Evolutionary conservation across 92 coral and sea anemone genomes (phyloP), one percentile per base, ranked within the genome.

Genomic region (Phenganax marumi): DNA sequence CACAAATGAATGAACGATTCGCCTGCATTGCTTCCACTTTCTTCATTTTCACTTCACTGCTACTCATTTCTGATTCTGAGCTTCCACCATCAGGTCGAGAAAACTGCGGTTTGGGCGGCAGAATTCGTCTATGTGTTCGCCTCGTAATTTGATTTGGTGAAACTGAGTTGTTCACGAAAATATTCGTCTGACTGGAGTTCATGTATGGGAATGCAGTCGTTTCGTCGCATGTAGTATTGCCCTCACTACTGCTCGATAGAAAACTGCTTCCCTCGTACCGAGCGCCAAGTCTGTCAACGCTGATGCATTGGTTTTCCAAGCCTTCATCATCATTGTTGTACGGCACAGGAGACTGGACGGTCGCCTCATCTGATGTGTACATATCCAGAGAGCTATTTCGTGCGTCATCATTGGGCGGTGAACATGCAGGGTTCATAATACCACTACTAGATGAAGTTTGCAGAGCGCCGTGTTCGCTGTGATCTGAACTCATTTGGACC

Each of bases 191-290:
- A 14, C 68, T 56, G 0, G 81, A 56, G 10, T 12, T 48, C 13
- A 19, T 10, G 3, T 24, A 46, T 8, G 13, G 2, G 12, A 46
- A 25, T 8, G 16, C 18, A 33, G 43, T 33, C n/a, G 23, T 13
- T 11, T 78, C 83, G 22, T 78, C 73, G 58, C 72, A 61, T 0
- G 72, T 43, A 4, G 58, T 78, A 22, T 46, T 49, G 4, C 72
- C 60, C 0, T 78, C 83, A 55, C 77, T 78, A 22, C 83, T 78
- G 18, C 52, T 78, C 49, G 83, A 78, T 16, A 78, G 11, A 25
- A 78, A 61, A 62, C 83, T 78, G 52, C 68, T 76, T 3, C 68
- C 68, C 7, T 76, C 81, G 68, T 62, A 12, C 0, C 73, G 83
- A 52, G 73, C 83, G 10, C 10, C 10, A 2, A 47, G 72, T 2